Percentiles rank a stretch among this genome's conserved stretches.
Evolutionary conservation across 2,888 invertebrate genomes (phyloP).

Genomic region (Panopea generosa): DNA sequence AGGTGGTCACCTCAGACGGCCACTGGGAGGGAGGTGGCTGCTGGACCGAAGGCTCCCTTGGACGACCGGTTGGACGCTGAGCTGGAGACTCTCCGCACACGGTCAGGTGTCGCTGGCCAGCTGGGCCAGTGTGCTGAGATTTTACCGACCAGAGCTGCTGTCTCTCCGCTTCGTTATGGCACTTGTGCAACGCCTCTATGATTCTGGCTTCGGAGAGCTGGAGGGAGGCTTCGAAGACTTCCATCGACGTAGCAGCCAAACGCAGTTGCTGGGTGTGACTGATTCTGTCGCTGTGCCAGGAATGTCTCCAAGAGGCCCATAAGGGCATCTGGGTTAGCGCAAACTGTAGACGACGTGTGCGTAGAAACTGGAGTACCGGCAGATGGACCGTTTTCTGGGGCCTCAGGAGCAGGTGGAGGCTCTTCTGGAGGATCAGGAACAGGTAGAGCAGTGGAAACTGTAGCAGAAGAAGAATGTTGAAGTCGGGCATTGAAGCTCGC

Average conservation of each 20-base stretch:
- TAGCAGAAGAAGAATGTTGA: slow-evolving; percentile 24
- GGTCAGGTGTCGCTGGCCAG: slow-evolving; percentile 20
- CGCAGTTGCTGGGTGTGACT: too few relatives aligned
- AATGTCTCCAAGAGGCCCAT: slow-evolving; percentile 39
- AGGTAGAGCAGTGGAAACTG: slow-evolving; percentile 8
- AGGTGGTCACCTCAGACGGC: slow-evolving; percentile 29
- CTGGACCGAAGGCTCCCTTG: slow-evolving; percentile 12
- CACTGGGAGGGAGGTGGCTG: slow-evolving; percentile 38
- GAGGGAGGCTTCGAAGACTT: too few relatives aligned
- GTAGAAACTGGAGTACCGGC: too few relatives aligned
- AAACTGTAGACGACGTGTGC: slow-evolving; percentile 31
- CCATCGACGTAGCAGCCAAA: too few relatives aligned
- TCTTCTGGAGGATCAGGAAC: slow-evolving; percentile 24
- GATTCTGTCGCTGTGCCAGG: slow-evolving; percentile 31
- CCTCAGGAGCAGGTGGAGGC: too few relatives aligned
- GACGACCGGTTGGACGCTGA: slow-evolving; percentile 33
- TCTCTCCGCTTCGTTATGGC: slow-evolving; percentile 39
- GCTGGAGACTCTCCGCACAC: slow-evolving; percentile 22
- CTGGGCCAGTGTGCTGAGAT: slow-evolving; percentile 24
- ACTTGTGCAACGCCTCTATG: too few relatives aligned
- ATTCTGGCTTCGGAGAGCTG: slow-evolving; percentile 33
- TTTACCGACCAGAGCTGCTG: slow-evolving; percentile 28
- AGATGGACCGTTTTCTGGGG: too few relatives aligned
- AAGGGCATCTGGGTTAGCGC: slow-evolving; percentile 28
- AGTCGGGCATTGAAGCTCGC: too few relatives aligned